Conservation (phyloP, 2,797 vertebrate genomes). For the Acipenser transmontanus region DNA sequence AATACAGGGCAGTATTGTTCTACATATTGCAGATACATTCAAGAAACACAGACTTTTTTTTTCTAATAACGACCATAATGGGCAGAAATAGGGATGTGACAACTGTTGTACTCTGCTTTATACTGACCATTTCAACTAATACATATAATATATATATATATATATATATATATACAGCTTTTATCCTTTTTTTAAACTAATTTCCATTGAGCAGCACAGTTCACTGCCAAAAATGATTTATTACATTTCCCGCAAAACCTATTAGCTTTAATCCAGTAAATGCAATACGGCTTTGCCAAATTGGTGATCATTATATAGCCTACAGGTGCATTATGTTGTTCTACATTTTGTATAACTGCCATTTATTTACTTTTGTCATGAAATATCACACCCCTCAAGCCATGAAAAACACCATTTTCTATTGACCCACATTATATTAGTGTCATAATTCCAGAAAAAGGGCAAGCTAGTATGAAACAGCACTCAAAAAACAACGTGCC, state of each 20-base stretch:
- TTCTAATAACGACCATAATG: too few species aligned
- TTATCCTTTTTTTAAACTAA: conserved; percentile 40
- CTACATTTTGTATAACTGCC: conserved; percentile 34
- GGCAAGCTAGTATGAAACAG: too few species aligned
- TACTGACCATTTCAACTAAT: not conserved
- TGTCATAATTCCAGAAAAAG: too few species aligned
- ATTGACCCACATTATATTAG: too few species aligned
- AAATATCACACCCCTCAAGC: conserved; percentile 27
- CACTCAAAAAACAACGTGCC: too few species aligned
- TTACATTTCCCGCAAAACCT: conserved; percentile 43
- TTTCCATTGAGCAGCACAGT: conserved; percentile 42
- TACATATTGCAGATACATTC: too few species aligned
- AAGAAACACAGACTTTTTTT: too few species aligned
- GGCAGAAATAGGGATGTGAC: too few species aligned
- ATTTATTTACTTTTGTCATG: conserved; percentile 36
- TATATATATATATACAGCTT: conserved; percentile 21
- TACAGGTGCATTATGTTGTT: conserved; percentile 30
- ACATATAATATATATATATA: not conserved
- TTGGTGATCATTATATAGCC: conserved; percentile 36
- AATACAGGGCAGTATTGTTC: too few species aligned
- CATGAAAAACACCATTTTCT: conserved; percentile 8
- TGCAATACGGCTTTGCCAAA: conserved; percentile 38
- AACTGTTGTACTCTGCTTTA: not conserved
- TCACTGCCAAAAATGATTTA: conserved; percentile 47
- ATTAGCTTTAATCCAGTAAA: conserved; percentile 50